Base-by-base conservation (phyloP, 2,797 vertebrate species). In the Eulemur coronatus region DNA sequence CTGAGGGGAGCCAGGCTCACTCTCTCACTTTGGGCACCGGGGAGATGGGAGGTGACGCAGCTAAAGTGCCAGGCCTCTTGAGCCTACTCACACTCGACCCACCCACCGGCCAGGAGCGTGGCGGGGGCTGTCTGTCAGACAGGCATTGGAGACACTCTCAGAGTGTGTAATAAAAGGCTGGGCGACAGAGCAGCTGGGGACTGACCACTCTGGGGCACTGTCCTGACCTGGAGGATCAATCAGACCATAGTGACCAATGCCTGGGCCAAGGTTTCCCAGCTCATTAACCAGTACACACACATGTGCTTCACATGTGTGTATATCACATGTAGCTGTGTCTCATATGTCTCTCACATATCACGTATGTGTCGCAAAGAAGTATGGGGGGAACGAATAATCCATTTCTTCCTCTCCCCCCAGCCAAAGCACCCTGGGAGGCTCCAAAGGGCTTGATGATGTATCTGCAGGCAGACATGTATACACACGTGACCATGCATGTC, bases 91-190 rank as follows among this genome's bases (percentile, higher is more conserved):
- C 89, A 11, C 87, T 69, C 67, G 75, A 69, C 95, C 95, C 81
- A 69, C 95, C 95, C 81, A 80, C 69, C 70, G 9, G 65, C 33
- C 81, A 8, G 72, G 96, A 78, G 90, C 55, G 33, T 2, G 93
- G 81, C 89, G 4, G 38, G 91, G 70, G 46, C 90, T 94, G 95
- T 97, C 97, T 96, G 69, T 95, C 94, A 97, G 97, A 96, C 96
- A 96, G 91, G 94, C 86, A 95, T 5, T 91, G 98, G 97, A 98
- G 98, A 98, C 98, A 98, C 98, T 99, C 98, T 97, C 98, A 98
- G 98, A 99, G 98, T 98, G 98, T 98, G 98, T 98, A 98, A 98
- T 98, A 98, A 98, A 97, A 98, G 97, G 98, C 97, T 96, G 97
- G 97, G 87, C 30, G 65, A 91, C 1, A 72, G 67, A 48, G 35